Conservation (phyloP, 2,113 vertebrate species). For the Gavialis gangeticus region DNA sequence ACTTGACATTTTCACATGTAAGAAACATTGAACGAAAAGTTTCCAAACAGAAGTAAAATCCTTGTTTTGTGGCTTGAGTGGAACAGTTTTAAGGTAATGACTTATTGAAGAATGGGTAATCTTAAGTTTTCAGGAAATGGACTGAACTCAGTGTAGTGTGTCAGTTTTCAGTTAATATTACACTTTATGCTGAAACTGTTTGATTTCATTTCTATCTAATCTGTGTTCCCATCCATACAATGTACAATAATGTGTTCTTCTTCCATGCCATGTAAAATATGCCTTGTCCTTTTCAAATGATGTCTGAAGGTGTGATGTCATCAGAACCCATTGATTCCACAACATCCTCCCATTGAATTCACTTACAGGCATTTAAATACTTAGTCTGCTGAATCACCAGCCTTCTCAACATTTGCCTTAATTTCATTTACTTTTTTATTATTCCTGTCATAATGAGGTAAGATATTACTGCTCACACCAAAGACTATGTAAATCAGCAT, state of each 20-base stretch:
- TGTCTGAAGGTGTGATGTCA: conserved; percentile 31
- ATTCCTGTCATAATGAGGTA: conserved; percentile 57
- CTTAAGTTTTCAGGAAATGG: conserved; percentile 42
- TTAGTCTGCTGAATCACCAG: conserved; percentile 22
- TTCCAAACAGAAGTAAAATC: conserved; percentile 64
- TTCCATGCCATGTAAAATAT: conserved; percentile 19
- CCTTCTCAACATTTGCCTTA: conserved; percentile 66
- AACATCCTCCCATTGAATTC: conserved; percentile 30
- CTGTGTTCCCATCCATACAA: conserved; percentile 44
- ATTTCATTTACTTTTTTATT: conserved; percentile 52
- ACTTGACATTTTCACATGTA: neutral
- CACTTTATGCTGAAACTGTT: conserved; percentile 16
- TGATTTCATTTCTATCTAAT: conserved; percentile 51
- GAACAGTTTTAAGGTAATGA: conserved; percentile 5
- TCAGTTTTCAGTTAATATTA: conserved; percentile 32
- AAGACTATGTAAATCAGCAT: conserved; percentile 48
- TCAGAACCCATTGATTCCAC: conserved; percentile 27
- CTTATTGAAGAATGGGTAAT: conserved; percentile 20
- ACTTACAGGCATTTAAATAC: conserved; percentile 55
- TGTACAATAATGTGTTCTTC: neutral
- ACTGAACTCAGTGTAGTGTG: conserved; percentile 26
- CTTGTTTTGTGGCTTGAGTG: conserved; percentile 16
- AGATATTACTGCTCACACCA: conserved; percentile 54
- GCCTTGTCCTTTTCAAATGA: conserved; percentile 41
- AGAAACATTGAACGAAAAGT: conserved; percentile 53